Evolutionary conservation across 2,888 invertebrate genomes (phyloP).

Genomic region (Stenotaenia linearis): DNA sequence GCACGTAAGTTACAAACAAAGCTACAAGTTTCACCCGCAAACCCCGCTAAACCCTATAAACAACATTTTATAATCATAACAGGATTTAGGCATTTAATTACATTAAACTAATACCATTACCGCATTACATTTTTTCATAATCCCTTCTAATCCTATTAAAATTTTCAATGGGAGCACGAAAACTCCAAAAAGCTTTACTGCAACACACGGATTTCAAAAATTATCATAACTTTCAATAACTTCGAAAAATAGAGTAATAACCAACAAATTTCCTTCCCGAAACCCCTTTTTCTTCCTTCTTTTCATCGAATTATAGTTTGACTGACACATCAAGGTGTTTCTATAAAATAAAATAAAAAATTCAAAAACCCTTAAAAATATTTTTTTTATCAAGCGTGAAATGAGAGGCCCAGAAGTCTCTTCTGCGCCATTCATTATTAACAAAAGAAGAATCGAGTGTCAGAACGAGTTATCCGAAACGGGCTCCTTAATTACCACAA

Average conservation of each 20-base stretch:
- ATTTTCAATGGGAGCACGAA: not conserved
- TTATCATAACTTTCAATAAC: too few relatives aligned
- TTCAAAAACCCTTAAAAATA: not conserved
- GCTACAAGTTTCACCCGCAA: not conserved
- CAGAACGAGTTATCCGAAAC: conserved; percentile 1
- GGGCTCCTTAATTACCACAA: not conserved
- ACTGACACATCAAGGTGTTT: not conserved
- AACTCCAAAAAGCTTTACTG: too few relatives aligned
- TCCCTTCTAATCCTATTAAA: not conserved
- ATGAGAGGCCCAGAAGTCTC: not conserved
- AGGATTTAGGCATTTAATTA: not conserved
- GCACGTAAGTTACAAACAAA: not conserved
- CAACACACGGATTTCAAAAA: too few relatives aligned
- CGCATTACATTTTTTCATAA: not conserved
- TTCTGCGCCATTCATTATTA: not conserved
- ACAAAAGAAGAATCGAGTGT: conserved; percentile 2
- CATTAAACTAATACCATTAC: not conserved
- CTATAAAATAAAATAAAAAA: not conserved
- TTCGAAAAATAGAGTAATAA: too few relatives aligned
- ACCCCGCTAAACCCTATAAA: not conserved
- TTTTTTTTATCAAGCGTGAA: not conserved
- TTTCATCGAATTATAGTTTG: not conserved
- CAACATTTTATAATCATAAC: not conserved
- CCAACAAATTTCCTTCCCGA: not conserved
- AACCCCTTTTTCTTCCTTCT: not conserved